Conservation (phyloP, 1,140 invertebrate species). For the Drosophila suzukii region DNA sequence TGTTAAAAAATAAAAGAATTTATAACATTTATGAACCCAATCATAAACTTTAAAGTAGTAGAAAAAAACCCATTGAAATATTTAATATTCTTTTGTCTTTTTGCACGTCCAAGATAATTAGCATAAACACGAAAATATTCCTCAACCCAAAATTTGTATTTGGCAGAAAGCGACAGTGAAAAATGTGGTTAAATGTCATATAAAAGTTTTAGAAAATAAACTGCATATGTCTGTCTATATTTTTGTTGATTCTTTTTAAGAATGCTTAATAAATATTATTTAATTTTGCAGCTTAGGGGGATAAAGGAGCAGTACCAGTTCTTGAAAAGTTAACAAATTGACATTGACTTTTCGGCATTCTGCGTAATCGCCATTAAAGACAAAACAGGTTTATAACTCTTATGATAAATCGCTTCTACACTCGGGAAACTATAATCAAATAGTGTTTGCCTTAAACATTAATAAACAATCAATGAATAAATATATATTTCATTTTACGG, state of each 20-base stretch:
- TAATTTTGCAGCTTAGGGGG: neutral
- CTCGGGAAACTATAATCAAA: conserved; percentile 4
- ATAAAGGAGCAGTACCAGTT: neutral
- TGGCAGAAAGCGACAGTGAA: conserved; percentile 35
- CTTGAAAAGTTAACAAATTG: conserved; percentile 29
- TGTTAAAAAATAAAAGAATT: conserved; percentile 16
- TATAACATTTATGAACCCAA: conserved; percentile 31
- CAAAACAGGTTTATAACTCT: conserved; percentile 43
- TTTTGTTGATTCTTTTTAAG: neutral
- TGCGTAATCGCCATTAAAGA: conserved; percentile 18
- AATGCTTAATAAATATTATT: conserved; percentile 12
- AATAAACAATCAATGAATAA: conserved; percentile 41
- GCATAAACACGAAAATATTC: conserved; percentile 40
- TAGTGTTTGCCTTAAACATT: conserved; percentile 39
- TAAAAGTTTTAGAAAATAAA: conserved; percentile 1
- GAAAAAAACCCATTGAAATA: conserved; percentile 47
- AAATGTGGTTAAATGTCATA: conserved; percentile 9
- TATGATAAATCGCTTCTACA: conserved; percentile 19
- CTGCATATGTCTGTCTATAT: conserved; percentile 1
- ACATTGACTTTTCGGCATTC: conserved; percentile 44
- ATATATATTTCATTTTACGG: conserved; percentile 33
- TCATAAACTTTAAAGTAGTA: conserved; percentile 25
- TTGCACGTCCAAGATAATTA: conserved; percentile 10
- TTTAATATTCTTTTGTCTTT: conserved; percentile 56
- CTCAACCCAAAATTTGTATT: conserved; percentile 22